These are phyloP conservation scores for Laothoe populi DNA, from an alignment of 2,888 invertebrate genomes.

Conservation along the genomic window DNA sequence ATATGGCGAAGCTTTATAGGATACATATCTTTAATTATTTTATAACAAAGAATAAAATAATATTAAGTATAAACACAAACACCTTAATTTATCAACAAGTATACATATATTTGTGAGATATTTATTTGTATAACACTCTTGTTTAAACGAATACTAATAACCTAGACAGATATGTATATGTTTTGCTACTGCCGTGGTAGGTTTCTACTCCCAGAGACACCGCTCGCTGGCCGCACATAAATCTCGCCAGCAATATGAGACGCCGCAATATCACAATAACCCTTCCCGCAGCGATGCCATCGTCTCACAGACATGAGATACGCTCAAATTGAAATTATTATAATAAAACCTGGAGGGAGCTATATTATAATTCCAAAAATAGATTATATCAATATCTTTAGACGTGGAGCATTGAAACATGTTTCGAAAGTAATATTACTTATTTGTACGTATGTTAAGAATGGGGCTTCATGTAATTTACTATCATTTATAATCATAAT, in stretches of 20 bases:
- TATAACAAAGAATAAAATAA: no score
- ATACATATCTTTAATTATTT: no score
- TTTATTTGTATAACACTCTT: not conserved
- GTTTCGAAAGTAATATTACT: not conserved
- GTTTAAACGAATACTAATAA: slow-evolving; percentile 12
- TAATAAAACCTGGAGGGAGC: slow-evolving; percentile 40
- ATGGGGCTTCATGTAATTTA: not conserved
- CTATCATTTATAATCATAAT: not conserved
- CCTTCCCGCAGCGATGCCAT: slow-evolving; percentile 58
- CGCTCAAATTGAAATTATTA: slow-evolving; percentile 59
- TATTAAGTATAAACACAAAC: no score
- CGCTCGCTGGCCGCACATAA: slow-evolving; percentile 63
- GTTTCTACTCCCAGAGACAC: slow-evolving; percentile 37
- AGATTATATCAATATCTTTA: slow-evolving; percentile 16
- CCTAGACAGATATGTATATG: slow-evolving; percentile 4
- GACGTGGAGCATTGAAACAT: not conserved
- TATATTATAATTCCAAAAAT: slow-evolving; percentile 36
- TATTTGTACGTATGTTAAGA: no score
- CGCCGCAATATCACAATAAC: slow-evolving; percentile 76
- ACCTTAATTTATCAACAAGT: no score
- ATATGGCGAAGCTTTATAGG: no score
- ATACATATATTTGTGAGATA: no score
- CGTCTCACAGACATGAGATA: slow-evolving; percentile 50
- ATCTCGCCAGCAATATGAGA: slow-evolving; percentile 76
- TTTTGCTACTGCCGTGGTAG: slow-evolving; percentile 29